These are phyloP conservation scores for Gymnorhina tibicen DNA, from an alignment of 2,113 vertebrate genomes.

Conservation along the genomic window DNA sequence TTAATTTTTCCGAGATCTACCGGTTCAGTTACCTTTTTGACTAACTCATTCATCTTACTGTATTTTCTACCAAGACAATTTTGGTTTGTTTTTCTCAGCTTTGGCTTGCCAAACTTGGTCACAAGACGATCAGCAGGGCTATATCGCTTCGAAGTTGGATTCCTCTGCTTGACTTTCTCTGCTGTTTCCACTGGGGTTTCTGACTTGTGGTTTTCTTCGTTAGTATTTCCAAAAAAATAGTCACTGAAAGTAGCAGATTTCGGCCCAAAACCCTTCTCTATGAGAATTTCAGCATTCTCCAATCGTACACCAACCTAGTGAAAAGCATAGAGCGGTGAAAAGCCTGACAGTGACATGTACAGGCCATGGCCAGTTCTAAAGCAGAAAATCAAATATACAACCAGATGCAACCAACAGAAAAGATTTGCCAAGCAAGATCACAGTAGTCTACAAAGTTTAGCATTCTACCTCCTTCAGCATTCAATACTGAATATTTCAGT, in stretches of 20 bases:
- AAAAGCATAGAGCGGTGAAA: neutral
- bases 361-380: neutral
- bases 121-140: neutral
- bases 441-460: neutral
- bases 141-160: neutral
- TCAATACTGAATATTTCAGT: neutral
- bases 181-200: neutral
- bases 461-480: neutral
- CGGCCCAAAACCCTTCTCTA: conserved; percentile 17
- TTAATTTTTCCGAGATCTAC: neutral
- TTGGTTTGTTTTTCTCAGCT: conserved; percentile 23
- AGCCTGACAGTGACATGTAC: neutral
- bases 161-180: neutral
- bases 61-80: conserved; percentile 67
- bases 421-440: neutral
- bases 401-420: neutral
- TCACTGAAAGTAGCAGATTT: conserved; percentile 31
- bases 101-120: neutral
- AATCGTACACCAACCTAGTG: conserved; percentile 57
- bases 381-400: neutral
- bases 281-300: conserved; percentile 64
- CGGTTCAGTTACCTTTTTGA: conserved; percentile 73
- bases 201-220: neutral
- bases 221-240: neutral
- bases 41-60: conserved; percentile 71